phyloP scores from a whole-genome alignment of 1,140 invertebrate species.

The Camponotus pennsylvanicus region DNA sequence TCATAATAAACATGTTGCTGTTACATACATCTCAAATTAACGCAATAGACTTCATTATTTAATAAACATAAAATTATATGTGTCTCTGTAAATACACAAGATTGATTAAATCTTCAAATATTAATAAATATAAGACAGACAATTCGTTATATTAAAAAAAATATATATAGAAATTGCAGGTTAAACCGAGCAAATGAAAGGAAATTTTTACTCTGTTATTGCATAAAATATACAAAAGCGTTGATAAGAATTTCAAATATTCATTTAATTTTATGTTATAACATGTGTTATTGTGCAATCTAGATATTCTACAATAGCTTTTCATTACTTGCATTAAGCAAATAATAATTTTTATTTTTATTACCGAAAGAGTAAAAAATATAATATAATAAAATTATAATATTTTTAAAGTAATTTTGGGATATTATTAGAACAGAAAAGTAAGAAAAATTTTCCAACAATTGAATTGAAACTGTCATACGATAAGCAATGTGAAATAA shows the following conservation, averaged over 20 bases:
- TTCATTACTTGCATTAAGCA: not conserved
- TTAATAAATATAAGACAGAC: too few species aligned
- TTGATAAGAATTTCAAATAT: slow-evolving; percentile 23
- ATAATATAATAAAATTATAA: not conserved
- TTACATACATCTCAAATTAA: not conserved
- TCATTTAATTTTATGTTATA: not conserved
- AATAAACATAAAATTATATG: not conserved
- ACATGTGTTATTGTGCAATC: not conserved
- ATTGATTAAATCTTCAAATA: not conserved
- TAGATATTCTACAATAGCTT: not conserved
- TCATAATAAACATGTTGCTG: slow-evolving; percentile 33
- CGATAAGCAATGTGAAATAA: not conserved
- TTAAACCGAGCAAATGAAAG: too few species aligned
- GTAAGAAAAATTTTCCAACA: not conserved
- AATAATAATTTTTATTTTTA: slow-evolving; percentile 6
- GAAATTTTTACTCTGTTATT: not conserved
- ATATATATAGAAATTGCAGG: too few species aligned
- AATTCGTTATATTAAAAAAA: too few species aligned
- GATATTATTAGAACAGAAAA: not conserved
- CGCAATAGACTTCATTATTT: slow-evolving; percentile 32
- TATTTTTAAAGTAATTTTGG: not conserved
- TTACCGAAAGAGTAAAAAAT: not conserved
- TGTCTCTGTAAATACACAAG: not conserved
- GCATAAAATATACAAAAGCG: not conserved
- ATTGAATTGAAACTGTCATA: not conserved